Base-by-base conservation (phyloP, 2,888 invertebrate genomes). In the Ophion ellenae region DNA sequence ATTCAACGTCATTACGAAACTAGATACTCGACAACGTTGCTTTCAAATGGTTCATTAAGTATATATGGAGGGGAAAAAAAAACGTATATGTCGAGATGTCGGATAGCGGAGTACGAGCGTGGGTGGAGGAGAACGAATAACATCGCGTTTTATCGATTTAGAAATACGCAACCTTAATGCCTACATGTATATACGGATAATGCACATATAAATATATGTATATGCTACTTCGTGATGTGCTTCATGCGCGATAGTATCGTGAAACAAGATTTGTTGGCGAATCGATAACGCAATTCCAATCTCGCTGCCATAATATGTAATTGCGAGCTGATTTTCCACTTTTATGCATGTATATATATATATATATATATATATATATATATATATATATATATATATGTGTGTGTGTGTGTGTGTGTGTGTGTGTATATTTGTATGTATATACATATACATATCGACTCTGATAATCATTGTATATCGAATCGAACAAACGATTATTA, bases 181-280 rank as follows among this genome's bases (percentile, higher is more conserved):
- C 17, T 47, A 14, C 32, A 32, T 64, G 14, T 36, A 20, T 53
- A n/a, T 36, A 28, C 14, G 20, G 47, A 6, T 11, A 53, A 28
- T 32, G 17, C 32, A 40, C 28, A 17, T 14, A n/a, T 57, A 45
- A 45, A 47, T 67, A 45, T n/a, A 74, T 40, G 40, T 61, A 67
- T 28, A 45, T 64, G 47, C 45, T 59, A 59, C 63, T 67, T 81
- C 45, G 67, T 63, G 67, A 74, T 69, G 81, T 81, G 61, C 69
- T 69, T 20, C 36, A 63, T 11, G 57, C 81, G 71, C 77, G 82
- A 82, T 82, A 77, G 66, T 82, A 82, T 82, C 82, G 82, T 71
- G 40, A 77, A 82, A 82, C 77, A 82, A 82, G 82, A 82, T 82
- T 82, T 77, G 82, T 77, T 66, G 71, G 53, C 59, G 77, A 82